These are phyloP conservation scores for Micrasema longulum DNA, from an alignment of 1,140 invertebrate genomes.

Conservation along the genomic window DNA sequence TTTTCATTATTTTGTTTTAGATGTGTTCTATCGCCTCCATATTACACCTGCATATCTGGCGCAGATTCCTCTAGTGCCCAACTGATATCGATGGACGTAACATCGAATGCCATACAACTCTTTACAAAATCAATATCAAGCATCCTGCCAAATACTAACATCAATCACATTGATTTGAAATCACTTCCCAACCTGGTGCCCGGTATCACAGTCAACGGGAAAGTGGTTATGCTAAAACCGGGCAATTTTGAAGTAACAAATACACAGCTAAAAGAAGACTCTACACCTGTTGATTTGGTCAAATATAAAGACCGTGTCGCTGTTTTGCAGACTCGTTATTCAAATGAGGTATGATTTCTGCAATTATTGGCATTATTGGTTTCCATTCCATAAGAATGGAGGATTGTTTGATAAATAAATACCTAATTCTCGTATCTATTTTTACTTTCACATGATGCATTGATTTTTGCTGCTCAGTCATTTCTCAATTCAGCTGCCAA, in stretches of 20 bases:
- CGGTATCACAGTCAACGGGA: conserved; percentile 58
- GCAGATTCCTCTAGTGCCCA: conserved; percentile 60
- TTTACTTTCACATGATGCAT: too few species aligned
- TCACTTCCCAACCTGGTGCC: conserved; percentile 58
- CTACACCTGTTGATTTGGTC: conserved; percentile 58
- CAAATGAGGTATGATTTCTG: conserved; percentile 50
- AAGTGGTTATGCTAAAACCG: conserved; percentile 61
- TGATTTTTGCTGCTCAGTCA: too few species aligned
- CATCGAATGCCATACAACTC: conserved; percentile 61
- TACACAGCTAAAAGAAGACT: conserved; percentile 56
- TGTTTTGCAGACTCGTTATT: conserved; percentile 60
- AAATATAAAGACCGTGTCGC: conserved; percentile 58
- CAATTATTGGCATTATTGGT: not conserved
- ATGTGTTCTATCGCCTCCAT: conserved; percentile 74
- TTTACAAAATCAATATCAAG: conserved; percentile 61
- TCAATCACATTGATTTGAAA: conserved; percentile 44
- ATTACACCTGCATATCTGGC: conserved; percentile 72
- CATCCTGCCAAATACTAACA: conserved; percentile 55
- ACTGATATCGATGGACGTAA: conserved; percentile 67
- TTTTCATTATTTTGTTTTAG: conserved; percentile 62
- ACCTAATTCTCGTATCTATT: too few species aligned
- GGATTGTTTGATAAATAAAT: too few species aligned
- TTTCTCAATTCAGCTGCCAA: too few species aligned
- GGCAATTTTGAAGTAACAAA: conserved; percentile 58
- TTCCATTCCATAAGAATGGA: too few species aligned